Conservation (phyloP, 2,888 invertebrate species). For the Tipula confusa region DNA sequence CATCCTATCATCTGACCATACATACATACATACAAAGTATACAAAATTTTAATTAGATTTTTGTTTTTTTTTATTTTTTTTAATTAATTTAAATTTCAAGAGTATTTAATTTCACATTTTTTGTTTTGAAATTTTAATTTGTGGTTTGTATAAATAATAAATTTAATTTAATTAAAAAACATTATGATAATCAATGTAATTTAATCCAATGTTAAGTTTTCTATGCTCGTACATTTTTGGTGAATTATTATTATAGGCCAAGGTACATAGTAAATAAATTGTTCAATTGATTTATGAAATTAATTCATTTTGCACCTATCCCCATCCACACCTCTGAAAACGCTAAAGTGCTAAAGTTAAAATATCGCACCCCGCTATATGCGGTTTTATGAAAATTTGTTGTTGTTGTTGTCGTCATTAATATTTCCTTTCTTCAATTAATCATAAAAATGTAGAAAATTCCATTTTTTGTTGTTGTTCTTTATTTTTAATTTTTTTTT, state of each 20-base stretch:
- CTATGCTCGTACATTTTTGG: neutral
- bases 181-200: slow-evolving; percentile 5
- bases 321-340: neutral
- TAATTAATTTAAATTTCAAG: neutral
- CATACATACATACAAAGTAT: no score
- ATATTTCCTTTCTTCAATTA: slow-evolving; percentile 5
- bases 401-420: neutral
- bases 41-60: neutral
- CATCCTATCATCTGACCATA: no score
- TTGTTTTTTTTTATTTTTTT: neutral
- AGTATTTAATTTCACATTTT: neutral
- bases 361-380: neutral
- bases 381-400: no score
- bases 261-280: neutral
- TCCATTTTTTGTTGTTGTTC: no score
- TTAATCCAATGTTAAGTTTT: neutral
- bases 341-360: neutral
- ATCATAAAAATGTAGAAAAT: neutral
- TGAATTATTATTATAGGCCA: neutral
- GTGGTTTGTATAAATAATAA: neutral
- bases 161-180: neutral
- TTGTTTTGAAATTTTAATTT: neutral
- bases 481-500: neutral
- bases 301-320: neutral
- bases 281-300: neutral